Base-by-base conservation (phyloP, 2,113 vertebrate species). In the Cyphomyrus discorhynchus region DNA sequence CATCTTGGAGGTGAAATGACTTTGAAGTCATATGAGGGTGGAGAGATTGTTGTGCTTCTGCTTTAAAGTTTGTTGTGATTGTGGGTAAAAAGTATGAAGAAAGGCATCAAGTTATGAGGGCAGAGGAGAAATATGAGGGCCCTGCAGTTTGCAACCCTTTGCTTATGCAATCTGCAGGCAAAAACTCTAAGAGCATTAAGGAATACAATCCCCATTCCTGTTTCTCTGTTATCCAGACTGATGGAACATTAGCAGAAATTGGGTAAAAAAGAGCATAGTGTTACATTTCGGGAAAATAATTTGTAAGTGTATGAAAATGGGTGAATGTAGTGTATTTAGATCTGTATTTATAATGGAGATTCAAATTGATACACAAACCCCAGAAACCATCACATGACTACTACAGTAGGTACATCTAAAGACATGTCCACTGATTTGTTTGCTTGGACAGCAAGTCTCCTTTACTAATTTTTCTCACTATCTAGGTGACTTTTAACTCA, bases 31-130 rank as follows among this genome's bases (percentile, higher is more conserved):
- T 86, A 88, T 90, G 87, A 70, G 74, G 88, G 88, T 92, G 62
- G 89, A 89, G 39, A 93, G 91, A 93, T 91, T 92, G 92, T 88
- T 89, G 85, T 80, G 74, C 87, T 89, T 77, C 58, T 91, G 82
- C 89, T 87, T 88, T 91, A 83, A 90, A 91, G 88, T 52, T 92
- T 24, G 77, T 86, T 91, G 90, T 92, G 82, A 47, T 92, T 93
- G 89, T 91, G 92, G 91, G 91, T 90, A 93, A 91, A 87, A 47
- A 42, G 88, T 89, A 91, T 92, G 90, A 93, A 90, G 91, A 91
- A 89, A 49, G 39, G 49, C 62, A 53, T 56, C 88, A 58, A 83
- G 84, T 89, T 86, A 92, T 92, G 86, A 90, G 91, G 91, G 91
- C 47, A 42, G 85, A 70, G 53, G 49, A 84, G 31, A 53, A 90